phyloP scores from a whole-genome alignment of 1,140 invertebrate species.

The Plectus sambesii region DNA sequence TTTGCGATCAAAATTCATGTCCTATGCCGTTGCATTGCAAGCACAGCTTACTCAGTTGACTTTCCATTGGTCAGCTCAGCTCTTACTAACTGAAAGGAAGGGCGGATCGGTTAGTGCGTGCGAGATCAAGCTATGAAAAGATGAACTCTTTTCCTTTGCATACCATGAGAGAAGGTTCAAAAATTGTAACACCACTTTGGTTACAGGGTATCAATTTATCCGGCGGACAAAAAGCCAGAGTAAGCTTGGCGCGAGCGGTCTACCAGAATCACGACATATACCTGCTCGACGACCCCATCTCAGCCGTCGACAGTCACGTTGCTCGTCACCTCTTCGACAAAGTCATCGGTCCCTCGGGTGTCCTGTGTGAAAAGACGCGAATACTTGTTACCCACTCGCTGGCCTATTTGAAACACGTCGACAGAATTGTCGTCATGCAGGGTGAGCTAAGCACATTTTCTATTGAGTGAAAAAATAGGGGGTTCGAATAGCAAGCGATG shows the following conservation, averaged over 20 bases:
- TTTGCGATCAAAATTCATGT: too few species aligned
- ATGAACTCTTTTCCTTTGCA: neutral
- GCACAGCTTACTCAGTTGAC: too few species aligned
- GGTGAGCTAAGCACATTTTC: too few species aligned
- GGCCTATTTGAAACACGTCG: conserved; percentile 47
- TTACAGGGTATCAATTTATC: conserved; percentile 49
- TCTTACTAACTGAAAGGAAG: neutral
- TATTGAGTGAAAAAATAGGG: too few species aligned
- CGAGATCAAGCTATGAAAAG: conserved; percentile 20
- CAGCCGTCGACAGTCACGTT: conserved; percentile 48
- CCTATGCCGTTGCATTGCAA: too few species aligned
- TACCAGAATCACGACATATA: conserved; percentile 52
- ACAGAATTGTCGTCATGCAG: conserved; percentile 54
- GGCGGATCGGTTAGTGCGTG: conserved; percentile 26
- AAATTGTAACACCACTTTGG: conserved; percentile 17
- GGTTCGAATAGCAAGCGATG: too few species aligned
- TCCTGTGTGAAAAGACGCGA: conserved; percentile 44
- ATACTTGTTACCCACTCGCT: conserved; percentile 48
- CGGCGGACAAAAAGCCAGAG: conserved; percentile 54
- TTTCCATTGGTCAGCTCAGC: neutral
- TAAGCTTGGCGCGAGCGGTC: conserved; percentile 54
- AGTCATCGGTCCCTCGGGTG: conserved; percentile 41
- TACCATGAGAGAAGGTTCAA: conserved; percentile 1
- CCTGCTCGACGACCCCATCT: conserved; percentile 53
- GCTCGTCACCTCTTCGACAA: conserved; percentile 51